Evolutionary conservation across 2,113 vertebrate species (phyloP).

Genomic region (Thomomys bottae): DNA sequence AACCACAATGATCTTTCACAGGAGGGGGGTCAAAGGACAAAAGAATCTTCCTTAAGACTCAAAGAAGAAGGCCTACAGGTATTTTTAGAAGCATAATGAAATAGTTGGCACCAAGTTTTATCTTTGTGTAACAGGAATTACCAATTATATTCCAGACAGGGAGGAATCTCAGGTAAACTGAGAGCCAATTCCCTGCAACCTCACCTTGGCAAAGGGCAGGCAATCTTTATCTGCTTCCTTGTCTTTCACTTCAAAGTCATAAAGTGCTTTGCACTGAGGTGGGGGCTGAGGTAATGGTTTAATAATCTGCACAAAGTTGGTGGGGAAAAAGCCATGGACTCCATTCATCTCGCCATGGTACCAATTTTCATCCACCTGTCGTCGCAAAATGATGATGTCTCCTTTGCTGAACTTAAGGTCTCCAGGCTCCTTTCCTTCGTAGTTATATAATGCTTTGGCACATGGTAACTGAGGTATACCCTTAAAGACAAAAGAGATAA

Average conservation of each 20-base stretch:
- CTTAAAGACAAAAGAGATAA: constrained; percentile 81
- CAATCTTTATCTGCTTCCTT: constrained; percentile 99
- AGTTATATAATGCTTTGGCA: constrained; percentile 99
- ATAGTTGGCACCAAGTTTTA: not conserved
- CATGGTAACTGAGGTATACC: constrained; percentile 97
- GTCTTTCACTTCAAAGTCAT: constrained; percentile 99
- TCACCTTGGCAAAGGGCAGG: constrained; percentile 98
- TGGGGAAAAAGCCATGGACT: constrained; percentile 97
- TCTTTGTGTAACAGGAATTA: not conserved
- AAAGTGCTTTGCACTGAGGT: constrained; percentile 99
- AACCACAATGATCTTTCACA: constrained; percentile 16
- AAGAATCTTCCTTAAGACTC: constrained; percentile 33
- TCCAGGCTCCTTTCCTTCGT: constrained; percentile 97
- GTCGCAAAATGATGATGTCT: constrained; percentile 96
- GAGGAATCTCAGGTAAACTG: not conserved
- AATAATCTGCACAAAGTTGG: constrained; percentile 98
- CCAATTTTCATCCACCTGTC: constrained; percentile 99
- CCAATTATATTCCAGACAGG: not conserved
- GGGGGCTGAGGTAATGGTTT: constrained; percentile 98
- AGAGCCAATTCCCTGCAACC: not conserved
- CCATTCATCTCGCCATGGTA: constrained; percentile 98
- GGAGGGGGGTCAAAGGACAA: not conserved
- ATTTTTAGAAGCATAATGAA: constrained; percentile 33
- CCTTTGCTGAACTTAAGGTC: constrained; percentile 99
- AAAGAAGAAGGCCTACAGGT: not conserved